phyloP scores from a whole-genome alignment of 2,113 vertebrate species.

The Melanotaenia duboulayi region DNA sequence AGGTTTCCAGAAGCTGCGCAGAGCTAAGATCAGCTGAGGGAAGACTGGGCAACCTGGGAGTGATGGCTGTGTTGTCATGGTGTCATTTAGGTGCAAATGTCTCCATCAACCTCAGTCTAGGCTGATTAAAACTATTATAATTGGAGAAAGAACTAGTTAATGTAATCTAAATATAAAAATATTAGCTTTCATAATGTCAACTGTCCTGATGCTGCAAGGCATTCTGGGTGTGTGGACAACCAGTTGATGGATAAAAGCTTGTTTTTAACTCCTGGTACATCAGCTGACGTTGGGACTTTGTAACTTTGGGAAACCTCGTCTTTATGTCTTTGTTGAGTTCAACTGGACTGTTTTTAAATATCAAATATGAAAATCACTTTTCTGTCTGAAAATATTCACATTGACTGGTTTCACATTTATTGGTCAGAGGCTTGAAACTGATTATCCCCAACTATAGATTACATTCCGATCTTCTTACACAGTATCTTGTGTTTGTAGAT shows the following conservation, averaged over 20 bases:
- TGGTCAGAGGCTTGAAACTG: not conserved
- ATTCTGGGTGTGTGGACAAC: not conserved
- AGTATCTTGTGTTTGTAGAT: not conserved
- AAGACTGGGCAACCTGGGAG: not conserved
- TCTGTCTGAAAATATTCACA: conserved; percentile 17
- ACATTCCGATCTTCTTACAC: not conserved
- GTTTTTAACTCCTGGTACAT: not conserved
- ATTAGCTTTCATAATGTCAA: not conserved
- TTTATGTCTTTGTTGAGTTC: conserved; percentile 21
- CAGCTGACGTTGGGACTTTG: conserved; percentile 14
- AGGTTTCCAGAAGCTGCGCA: conserved; percentile 17
- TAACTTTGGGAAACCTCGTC: conserved; percentile 23
- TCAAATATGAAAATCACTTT: conserved; percentile 5
- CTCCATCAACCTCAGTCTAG: not conserved
- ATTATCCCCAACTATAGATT: not conserved
- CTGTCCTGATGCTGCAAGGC: not conserved
- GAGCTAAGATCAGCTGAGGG: conserved; percentile 30
- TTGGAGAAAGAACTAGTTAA: not conserved
- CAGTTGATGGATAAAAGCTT: not conserved
- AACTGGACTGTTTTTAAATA: conserved; percentile 3
- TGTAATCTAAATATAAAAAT: too few species aligned
- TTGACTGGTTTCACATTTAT: conserved; percentile 34
- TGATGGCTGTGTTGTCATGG: not conserved
- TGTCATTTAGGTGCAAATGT: not conserved
- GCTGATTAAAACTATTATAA: not conserved